phyloP scores from a whole-genome alignment of 2,113 vertebrate species.

The Eulacestoma nigropectus region DNA sequence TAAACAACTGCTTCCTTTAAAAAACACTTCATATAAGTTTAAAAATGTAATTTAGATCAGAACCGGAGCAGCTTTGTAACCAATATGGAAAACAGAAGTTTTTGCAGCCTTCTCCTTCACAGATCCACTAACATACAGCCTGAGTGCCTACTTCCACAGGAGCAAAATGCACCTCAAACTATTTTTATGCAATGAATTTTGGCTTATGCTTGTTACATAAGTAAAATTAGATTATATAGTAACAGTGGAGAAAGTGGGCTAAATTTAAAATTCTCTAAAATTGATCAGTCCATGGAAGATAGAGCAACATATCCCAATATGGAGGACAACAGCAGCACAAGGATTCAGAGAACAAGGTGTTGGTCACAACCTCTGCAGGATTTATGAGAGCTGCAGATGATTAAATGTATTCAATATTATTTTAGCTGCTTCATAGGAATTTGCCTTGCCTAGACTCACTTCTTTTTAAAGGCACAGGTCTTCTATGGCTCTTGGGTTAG shows the following conservation, averaged over 20 bases:
- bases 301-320: neutral
- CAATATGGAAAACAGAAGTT: neutral
- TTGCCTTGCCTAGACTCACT: neutral
- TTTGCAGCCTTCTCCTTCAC: neutral
- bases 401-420: neutral
- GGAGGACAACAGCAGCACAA: neutral
- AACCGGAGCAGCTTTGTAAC: neutral
- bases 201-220: neutral
- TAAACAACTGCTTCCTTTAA: neutral
- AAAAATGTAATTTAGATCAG: neutral
- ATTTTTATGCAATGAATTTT: neutral
- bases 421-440: neutral
- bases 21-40: neutral
- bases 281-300: neutral
- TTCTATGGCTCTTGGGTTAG: neutral
- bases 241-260: neutral
- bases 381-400: neutral
- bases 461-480: neutral
- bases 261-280: neutral
- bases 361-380: neutral
- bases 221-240: neutral
- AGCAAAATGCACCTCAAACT: neutral
- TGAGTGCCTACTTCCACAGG: neutral
- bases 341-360: neutral
- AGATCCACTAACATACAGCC: neutral